Evolutionary conservation across 1,140 invertebrate genomes (phyloP).

Genomic region (Calephelis virginiensis): DNA sequence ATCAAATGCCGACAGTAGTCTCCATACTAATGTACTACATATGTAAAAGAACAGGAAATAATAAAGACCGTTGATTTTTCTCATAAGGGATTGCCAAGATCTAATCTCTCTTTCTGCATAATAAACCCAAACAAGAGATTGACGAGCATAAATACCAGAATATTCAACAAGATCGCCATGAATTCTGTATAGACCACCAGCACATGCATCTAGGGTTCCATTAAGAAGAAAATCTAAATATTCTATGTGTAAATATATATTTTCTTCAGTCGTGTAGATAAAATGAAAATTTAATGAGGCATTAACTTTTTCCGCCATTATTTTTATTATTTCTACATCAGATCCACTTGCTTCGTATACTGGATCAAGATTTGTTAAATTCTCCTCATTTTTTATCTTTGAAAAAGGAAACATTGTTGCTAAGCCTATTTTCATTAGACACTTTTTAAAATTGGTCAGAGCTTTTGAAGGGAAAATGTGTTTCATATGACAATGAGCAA

Average conservation of each 20-base stretch:
- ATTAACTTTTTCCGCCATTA: constrained; percentile 50
- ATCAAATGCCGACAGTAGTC: constrained; percentile 42
- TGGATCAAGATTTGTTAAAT: constrained; percentile 36
- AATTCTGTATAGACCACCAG: constrained; percentile 57
- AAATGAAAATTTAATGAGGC: constrained; percentile 42
- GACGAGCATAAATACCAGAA: constrained; percentile 52
- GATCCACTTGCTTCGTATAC: constrained; percentile 40
- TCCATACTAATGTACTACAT: constrained; percentile 45
- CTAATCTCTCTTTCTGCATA: constrained; percentile 43
- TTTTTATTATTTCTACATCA: constrained; percentile 58
- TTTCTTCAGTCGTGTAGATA: constrained; percentile 39
- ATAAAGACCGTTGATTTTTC: constrained; percentile 46
- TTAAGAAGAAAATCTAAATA: constrained; percentile 45
- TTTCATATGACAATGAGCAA: constrained; percentile 22
- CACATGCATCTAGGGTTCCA: constrained; percentile 50
- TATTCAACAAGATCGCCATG: constrained; percentile 52
- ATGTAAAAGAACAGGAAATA: constrained; percentile 55
- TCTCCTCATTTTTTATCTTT: constrained; percentile 34
- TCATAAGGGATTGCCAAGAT: constrained; percentile 50
- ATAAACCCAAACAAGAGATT: constrained; percentile 56
- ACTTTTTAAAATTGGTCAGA: constrained; percentile 45
- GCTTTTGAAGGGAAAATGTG: constrained; percentile 41
- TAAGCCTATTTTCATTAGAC: constrained; percentile 51
- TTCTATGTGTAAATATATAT: constrained; percentile 31
- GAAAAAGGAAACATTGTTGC: constrained; percentile 47